A percentile compares a stretch with the other conserved stretches of the same genome.
Evolutionary conservation across 2,113 vertebrate species (phyloP).

Genomic region (Eptatretus burgeri): DNA sequence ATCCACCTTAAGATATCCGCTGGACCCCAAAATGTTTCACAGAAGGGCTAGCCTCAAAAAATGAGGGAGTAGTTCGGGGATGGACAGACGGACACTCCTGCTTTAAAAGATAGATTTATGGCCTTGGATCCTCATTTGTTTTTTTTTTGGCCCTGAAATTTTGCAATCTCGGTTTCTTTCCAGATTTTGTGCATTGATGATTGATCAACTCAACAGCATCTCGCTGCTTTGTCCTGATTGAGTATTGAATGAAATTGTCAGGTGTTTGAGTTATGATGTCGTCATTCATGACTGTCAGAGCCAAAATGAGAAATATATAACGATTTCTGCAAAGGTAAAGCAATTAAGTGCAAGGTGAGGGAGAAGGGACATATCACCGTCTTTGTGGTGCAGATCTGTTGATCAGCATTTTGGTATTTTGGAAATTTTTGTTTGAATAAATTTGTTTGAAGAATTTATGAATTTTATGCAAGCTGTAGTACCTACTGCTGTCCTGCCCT

Average conservation of each 20-base stretch:
- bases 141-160: no score
- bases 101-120: no score
- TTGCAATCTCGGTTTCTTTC: no score
- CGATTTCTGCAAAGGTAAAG: not conserved
- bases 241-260: not conserved
- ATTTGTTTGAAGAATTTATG: not conserved
- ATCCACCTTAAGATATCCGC: no score
- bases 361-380: not conserved
- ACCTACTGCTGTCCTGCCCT: not conserved
- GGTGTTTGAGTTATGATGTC: not conserved
- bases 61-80: no score
- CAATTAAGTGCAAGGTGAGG: not conserved
- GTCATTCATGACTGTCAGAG: not conserved
- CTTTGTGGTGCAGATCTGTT: not conserved
- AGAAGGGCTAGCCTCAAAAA: no score
- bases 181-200: not conserved
- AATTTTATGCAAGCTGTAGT: not conserved
- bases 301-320: not conserved
- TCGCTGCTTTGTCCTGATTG: not conserved
- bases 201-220: not conserved
- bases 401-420: not conserved
- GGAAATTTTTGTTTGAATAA: not conserved
- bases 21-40: no score
- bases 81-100: no score
- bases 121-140: no score